Conservation (phyloP, 2,888 invertebrate species). For the Lutraria lutraria region DNA sequence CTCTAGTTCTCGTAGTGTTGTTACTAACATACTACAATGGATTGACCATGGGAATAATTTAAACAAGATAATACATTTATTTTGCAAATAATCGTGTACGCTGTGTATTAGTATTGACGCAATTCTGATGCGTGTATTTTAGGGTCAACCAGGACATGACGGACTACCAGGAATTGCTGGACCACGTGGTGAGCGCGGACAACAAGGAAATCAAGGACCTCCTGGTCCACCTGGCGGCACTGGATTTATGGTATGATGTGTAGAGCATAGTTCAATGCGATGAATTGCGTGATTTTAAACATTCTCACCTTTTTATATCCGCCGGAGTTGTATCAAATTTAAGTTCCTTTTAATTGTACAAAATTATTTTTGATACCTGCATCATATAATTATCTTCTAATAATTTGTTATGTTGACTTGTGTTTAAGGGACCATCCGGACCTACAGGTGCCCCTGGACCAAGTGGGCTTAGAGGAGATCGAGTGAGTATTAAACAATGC, state of each 20-base stretch:
- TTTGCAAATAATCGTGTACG: too few relatives aligned
- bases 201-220: slow-evolving; percentile 75
- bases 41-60: too few relatives aligned
- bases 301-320: too few relatives aligned
- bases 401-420: background rate
- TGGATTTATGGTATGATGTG: slow-evolving; percentile 76
- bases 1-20: too few relatives aligned
- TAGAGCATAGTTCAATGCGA: background rate
- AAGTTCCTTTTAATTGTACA: too few relatives aligned
- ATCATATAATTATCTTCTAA: too few relatives aligned
- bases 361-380: too few relatives aligned
- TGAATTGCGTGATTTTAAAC: too few relatives aligned
- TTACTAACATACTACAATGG: too few relatives aligned
- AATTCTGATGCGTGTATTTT: slow-evolving; percentile 13
- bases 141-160: slow-evolving; percentile 79
- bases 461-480: slow-evolving; percentile 75
- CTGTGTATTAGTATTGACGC: too few relatives aligned
- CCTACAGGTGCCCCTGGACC: slow-evolving; percentile 78
- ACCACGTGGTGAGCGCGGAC: slow-evolving; percentile 75
- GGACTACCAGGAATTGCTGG: slow-evolving; percentile 79
- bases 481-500: slow-evolving; percentile 50
- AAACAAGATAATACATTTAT: too few relatives aligned
- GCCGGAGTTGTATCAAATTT: too few relatives aligned
- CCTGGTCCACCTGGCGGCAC: slow-evolving; percentile 87
- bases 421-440: slow-evolving; percentile 72